phyloP scores from a whole-genome alignment of 2,113 vertebrate species.

The Anoura caudifer region DNA sequence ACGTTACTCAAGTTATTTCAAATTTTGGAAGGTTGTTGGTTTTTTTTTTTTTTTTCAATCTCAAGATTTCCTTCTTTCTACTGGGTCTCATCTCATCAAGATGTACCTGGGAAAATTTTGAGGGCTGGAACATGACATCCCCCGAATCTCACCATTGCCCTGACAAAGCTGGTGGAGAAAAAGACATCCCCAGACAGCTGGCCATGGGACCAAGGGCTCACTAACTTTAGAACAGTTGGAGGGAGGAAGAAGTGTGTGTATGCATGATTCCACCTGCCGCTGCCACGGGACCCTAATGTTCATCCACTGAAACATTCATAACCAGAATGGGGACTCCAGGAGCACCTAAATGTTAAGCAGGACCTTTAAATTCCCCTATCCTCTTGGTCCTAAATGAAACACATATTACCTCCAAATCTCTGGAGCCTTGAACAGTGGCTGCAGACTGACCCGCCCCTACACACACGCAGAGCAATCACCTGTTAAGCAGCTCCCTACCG shows the following conservation, averaged over 20 bases:
- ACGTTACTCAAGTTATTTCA: neutral
- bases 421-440: neutral
- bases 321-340: neutral
- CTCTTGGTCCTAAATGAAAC: neutral
- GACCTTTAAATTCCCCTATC: neutral
- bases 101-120: neutral
- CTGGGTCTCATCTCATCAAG: neutral
- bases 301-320: neutral
- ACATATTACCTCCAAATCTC: neutral
- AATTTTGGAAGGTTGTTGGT: neutral
- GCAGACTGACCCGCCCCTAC: neutral
- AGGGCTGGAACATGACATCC: neutral
- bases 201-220: rapidly evolving
- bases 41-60: neutral
- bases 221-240: neutral
- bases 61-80: neutral
- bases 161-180: neutral
- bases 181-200: rapidly evolving
- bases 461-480: neutral
- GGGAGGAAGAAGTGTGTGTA: rapidly evolving
- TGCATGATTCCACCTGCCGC: rapidly evolving
- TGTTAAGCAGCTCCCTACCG: neutral
- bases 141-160: neutral
- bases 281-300: neutral
- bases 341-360: neutral